A percentile compares a stretch with the other conserved stretches of the same genome.
Conservation (phyloP, 2,113 vertebrate genomes). For the Notarius quadriscutis region DNA sequence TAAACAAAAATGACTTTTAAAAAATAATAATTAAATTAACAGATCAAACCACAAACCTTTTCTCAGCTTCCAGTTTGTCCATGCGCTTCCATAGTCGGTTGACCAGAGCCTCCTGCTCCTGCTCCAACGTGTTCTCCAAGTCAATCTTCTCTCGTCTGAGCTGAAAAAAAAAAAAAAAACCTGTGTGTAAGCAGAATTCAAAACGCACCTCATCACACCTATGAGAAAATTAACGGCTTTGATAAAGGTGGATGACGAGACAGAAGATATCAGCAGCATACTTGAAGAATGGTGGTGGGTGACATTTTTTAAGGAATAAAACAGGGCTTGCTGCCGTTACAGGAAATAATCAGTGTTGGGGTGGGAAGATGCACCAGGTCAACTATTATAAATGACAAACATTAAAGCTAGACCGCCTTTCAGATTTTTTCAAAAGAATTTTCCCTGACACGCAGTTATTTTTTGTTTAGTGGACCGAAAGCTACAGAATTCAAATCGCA, state of each 20-base stretch:
- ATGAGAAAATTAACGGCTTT: background rate
- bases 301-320: background rate
- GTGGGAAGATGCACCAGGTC: background rate
- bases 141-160: slow-evolving; percentile 97
- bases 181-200: background rate
- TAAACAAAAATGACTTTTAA: too few species aligned
- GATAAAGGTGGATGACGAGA: background rate
- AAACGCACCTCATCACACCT: background rate
- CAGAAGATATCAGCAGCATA: background rate
- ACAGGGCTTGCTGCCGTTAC: background rate
- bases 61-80: slow-evolving; percentile 99
- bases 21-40: background rate
- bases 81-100: slow-evolving; percentile 99
- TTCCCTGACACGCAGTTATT: too few species aligned
- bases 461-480: too few species aligned
- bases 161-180: slow-evolving; percentile 64
- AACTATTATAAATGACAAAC: background rate
- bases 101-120: slow-evolving; percentile 96
- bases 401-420: too few species aligned
- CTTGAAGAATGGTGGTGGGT: too few species aligned
- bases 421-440: too few species aligned
- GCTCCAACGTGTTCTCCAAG: slow-evolving; percentile 97
- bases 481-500: too few species aligned
- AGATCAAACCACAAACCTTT: slow-evolving; percentile 74
- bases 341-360: background rate